Evolutionary conservation across 2,113 vertebrate genomes (phyloP).

Genomic region (Zootoca vivipara): DNA sequence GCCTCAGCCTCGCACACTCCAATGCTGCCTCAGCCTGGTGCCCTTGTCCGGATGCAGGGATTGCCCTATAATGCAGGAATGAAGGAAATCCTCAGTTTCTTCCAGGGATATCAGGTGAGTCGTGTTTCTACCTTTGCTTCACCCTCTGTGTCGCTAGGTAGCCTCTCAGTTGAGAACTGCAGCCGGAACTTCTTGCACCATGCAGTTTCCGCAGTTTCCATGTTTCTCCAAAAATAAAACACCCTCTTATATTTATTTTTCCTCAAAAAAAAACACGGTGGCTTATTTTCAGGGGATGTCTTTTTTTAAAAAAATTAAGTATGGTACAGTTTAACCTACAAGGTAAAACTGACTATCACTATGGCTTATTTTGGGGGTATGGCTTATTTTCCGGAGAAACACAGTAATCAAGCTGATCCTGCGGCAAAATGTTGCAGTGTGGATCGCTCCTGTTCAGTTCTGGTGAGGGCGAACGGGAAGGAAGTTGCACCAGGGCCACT

Average conservation of each 20-base stretch:
- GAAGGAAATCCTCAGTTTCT: slow-evolving; percentile 96
- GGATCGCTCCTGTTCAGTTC: background rate
- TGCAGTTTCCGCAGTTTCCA: too few relatives aligned
- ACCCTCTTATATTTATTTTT: too few relatives aligned
- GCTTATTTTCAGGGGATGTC: too few relatives aligned
- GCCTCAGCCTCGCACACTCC: slow-evolving; percentile 80
- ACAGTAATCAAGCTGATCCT: too few relatives aligned
- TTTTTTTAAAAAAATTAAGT: too few relatives aligned
- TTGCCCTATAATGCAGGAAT: slow-evolving; percentile 92
- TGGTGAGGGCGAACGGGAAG: background rate
- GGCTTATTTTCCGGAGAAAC: too few relatives aligned
- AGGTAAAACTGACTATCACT: too few relatives aligned
- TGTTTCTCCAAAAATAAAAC: too few relatives aligned
- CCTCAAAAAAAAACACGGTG: too few relatives aligned
- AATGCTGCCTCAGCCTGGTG: slow-evolving; percentile 85
- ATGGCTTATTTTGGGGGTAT: too few relatives aligned
- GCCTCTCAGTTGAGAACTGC: background rate
- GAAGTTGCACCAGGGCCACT: background rate
- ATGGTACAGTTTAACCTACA: too few relatives aligned
- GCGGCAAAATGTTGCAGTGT: background rate
- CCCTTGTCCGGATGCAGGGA: slow-evolving; percentile 95
- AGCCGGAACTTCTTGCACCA: too few relatives aligned
- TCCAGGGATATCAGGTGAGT: slow-evolving; percentile 97
- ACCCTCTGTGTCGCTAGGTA: background rate
- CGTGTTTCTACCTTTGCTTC: background rate